These are phyloP conservation scores for Mobula birostris DNA, from an alignment of 2,113 vertebrate genomes.

Conservation along the genomic window DNA sequence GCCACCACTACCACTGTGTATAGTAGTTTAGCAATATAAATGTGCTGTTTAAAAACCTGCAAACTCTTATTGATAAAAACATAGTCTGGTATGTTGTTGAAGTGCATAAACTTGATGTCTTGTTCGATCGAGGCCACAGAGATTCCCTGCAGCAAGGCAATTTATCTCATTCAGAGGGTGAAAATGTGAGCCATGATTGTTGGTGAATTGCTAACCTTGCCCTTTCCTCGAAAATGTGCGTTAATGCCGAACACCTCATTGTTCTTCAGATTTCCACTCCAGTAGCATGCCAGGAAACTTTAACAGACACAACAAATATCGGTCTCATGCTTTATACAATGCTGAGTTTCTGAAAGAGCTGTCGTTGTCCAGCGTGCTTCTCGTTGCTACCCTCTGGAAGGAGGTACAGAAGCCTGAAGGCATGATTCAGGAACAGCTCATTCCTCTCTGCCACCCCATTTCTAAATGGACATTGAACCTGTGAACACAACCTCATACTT, in stretches of 20 bases:
- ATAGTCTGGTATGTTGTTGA: neutral
- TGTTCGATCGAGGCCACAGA: neutral
- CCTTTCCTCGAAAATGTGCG: neutral
- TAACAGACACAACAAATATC: neutral
- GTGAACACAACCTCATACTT: too few relatives aligned
- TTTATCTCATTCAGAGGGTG: neutral
- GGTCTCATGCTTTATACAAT: too few relatives aligned
- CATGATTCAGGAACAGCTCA: too few relatives aligned
- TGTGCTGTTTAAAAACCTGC: neutral
- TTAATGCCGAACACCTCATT: neutral
- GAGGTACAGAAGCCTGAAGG: too few relatives aligned
- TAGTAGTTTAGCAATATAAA: neutral
- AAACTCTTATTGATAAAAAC: neutral
- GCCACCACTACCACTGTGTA: neutral
- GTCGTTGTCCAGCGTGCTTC: too few relatives aligned
- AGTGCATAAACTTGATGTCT: neutral
- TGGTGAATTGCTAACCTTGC: neutral
- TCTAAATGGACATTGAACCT: too few relatives aligned
- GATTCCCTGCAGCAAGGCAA: neutral
- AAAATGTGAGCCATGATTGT: neutral
- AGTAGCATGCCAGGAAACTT: neutral
- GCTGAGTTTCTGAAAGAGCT: too few relatives aligned
- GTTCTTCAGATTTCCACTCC: neutral
- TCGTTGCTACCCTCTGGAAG: too few relatives aligned
- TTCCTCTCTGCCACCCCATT: too few relatives aligned